Evolutionary conservation across 2,113 vertebrate genomes (phyloP).

Genomic region (Prochilodus magdalenae): DNA sequence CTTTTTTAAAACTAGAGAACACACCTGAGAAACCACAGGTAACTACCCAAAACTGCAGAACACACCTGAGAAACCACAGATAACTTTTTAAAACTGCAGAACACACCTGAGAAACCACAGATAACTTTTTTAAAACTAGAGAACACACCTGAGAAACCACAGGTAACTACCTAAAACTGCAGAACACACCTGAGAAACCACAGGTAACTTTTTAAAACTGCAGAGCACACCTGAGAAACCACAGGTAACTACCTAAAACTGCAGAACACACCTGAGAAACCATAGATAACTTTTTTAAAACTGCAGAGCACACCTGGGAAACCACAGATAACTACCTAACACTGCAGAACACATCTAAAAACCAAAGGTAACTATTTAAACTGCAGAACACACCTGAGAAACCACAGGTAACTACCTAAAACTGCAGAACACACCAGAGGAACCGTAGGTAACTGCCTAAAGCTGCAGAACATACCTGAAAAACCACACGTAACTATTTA

Average conservation of each 20-base stretch:
- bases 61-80: no score
- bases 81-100: no score
- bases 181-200: not conserved
- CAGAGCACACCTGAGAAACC: not conserved
- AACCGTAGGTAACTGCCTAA: slow-evolving; percentile 39
- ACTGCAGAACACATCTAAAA: not conserved
- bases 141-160: no score
- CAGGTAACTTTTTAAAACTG: slow-evolving; percentile 36
- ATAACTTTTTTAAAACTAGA: no score
- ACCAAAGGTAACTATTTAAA: slow-evolving; percentile 37
- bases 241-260: no score
- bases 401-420: slow-evolving; percentile 50
- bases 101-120: no score
- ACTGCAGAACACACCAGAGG: not conserved
- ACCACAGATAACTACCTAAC: slow-evolving; percentile 46
- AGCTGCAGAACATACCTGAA: slow-evolving; percentile 19
- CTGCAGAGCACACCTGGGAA: slow-evolving; percentile 9
- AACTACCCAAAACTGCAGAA: no score
- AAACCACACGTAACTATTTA: slow-evolving; percentile 49
- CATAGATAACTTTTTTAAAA: no score
- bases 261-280: no score
- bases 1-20: no score
- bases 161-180: no score
- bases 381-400: slow-evolving; percentile 20
- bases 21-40: no score